Evolutionary conservation across 2,113 vertebrate genomes (phyloP).

Genomic region (Catagonus wagneri): DNA sequence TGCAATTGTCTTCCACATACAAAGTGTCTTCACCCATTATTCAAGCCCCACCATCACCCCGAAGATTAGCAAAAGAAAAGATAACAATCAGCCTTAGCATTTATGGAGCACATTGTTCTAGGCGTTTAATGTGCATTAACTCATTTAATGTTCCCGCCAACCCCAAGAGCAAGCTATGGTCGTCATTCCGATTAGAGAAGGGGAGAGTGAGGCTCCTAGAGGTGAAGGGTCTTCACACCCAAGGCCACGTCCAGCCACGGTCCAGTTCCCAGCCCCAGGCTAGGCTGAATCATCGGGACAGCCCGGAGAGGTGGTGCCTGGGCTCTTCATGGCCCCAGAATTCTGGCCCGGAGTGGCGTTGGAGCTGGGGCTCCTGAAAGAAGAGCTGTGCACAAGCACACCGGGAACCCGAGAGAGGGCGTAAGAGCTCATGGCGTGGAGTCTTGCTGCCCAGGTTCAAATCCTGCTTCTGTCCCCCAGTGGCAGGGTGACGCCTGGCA

Average conservation of each 20-base stretch:
- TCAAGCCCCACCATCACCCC: background rate
- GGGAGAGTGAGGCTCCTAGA: background rate
- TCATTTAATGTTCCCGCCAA: background rate
- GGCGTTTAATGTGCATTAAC: background rate
- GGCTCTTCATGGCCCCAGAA: background rate
- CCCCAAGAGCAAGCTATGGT: background rate
- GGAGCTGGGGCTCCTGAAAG: background rate
- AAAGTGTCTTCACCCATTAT: slow-evolving; percentile 45
- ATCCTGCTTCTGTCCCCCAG: background rate
- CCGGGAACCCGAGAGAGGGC: background rate
- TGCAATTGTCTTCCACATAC: slow-evolving; percentile 34
- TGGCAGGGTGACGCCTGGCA: background rate
- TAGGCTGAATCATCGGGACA: accelerated
- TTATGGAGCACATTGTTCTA: background rate
- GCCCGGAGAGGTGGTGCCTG: background rate
- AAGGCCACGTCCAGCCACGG: background rate
- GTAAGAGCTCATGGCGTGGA: accelerated
- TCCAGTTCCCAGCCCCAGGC: background rate
- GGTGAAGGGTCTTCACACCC: background rate
- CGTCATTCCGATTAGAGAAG: background rate
- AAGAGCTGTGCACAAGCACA: background rate
- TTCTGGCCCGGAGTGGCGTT: background rate
- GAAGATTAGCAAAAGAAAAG: background rate
- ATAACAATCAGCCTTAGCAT: background rate
- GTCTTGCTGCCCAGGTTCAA: background rate